phyloP scores from a whole-genome alignment of 2,797 vertebrate genomes.

The Hylomyscus alleni region DNA sequence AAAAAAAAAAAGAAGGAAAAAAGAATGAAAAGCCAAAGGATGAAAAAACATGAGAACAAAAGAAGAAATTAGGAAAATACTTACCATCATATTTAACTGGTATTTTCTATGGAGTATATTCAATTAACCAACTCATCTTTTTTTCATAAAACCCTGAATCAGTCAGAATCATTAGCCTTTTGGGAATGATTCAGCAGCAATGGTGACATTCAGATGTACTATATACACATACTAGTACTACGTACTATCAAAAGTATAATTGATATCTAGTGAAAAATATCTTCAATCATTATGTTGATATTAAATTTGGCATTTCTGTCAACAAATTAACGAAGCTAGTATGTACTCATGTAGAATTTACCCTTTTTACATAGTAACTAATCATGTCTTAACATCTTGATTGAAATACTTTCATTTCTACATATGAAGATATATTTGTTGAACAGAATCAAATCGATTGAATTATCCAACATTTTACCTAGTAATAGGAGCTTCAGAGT shows the following conservation, averaged over 20 bases:
- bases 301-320: neutral
- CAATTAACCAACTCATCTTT: neutral
- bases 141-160: conserved; percentile 16
- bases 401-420: neutral
- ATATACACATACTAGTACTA: neutral
- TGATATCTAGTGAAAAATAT: neutral
- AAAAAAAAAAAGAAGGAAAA: no score
- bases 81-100: neutral
- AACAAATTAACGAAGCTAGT: neutral
- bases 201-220: neutral
- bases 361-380: neutral
- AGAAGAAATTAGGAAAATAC: neutral
- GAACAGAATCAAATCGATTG: neutral
- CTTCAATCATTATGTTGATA: neutral
- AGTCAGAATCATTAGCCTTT: neutral
- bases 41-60: neutral
- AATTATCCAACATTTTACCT: neutral
- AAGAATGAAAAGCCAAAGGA: neutral
- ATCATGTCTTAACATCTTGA: neutral
- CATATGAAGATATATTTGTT: neutral
- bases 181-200: neutral
- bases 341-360: neutral
- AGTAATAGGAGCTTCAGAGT: neutral
- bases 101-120: neutral
- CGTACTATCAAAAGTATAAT: neutral